Base-by-base conservation (phyloP, 2,888 invertebrate species). In the Pandemis heparana region DNA sequence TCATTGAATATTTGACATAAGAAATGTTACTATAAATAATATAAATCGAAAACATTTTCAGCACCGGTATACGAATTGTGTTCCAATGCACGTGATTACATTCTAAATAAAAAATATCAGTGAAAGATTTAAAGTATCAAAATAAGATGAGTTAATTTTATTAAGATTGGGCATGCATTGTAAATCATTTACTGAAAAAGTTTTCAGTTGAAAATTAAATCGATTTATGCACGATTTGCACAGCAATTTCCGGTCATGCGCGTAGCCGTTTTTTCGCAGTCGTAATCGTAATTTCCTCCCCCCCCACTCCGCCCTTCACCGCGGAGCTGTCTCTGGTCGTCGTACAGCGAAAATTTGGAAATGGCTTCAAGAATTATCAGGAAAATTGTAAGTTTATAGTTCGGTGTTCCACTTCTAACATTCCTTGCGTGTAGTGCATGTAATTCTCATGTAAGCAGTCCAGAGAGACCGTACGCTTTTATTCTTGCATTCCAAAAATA, bases 361-460 rank as follows among this genome's bases (percentile, higher is more conserved):
- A 95, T 95, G 94, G 94, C 94, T 87, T 89, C 94, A 85, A 94
- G 94, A 93, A 89, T 95, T 84, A 92, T 95, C 88, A 90, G 92
- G 88, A 94, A 94, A 92, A 93, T 94, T 84, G 94, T 95, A 94
- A 94, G 94, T 94, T 90, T 82, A 82, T 89, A 89, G 84, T 79
- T 78, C 81, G 87, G 85, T 81, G 88, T 86, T 85, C 80, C 78
- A 79, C 81, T 74, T 87, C 81, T 85, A 83, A 79, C 79, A 81
- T 80, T 76, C 75, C 75, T 82, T 81, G 76, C 79, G 78, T 82
- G 70, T 78, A 78, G 82, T 89, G 92, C 92, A 92, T 92, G 92
- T 76, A 72, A 80, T 79, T 84, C 79, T 79, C 78, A 76, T 81
- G 76, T 78, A 77, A 82, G 82, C 73, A 79, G 76, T 78, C 79